These are phyloP conservation scores for Desmodus rotundus DNA, from an alignment of 2,113 vertebrate genomes.

Conservation along the genomic window DNA sequence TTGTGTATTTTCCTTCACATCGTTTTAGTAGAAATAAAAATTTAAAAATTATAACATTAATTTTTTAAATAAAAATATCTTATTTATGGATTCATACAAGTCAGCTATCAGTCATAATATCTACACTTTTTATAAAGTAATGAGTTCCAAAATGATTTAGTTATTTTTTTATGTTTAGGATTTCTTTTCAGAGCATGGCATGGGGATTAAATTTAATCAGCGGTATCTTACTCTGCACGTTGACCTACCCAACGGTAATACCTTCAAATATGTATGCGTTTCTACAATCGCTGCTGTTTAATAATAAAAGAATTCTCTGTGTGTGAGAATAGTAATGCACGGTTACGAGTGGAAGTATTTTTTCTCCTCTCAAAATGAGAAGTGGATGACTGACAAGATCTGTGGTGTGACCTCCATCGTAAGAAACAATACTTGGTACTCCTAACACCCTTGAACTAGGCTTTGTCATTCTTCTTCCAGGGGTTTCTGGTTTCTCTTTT, in stretches of 20 bases:
- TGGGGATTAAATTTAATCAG: slow-evolving; percentile 54
- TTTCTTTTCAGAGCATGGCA: slow-evolving; percentile 52
- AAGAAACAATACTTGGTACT: neutral
- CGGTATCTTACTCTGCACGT: neutral
- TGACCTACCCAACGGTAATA: neutral
- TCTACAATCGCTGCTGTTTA: neutral
- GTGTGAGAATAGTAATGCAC: neutral
- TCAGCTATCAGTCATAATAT: neutral
- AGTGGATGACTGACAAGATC: neutral
- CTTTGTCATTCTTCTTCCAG: neutral
- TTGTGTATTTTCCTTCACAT: slow-evolving; percentile 5
- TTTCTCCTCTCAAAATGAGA: neutral
- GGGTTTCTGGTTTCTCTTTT: neutral
- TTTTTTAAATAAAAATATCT: neutral
- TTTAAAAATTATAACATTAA: neutral
- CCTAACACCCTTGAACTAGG: neutral
- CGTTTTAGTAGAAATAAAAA: neutral
- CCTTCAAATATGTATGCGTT: neutral
- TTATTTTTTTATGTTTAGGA: slow-evolving; percentile 38
- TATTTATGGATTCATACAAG: neutral
- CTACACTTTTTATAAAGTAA: slow-evolving; percentile 30
- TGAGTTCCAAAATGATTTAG: slow-evolving; percentile 31
- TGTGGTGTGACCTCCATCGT: neutral
- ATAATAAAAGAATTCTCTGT: neutral
- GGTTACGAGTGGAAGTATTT: neutral